Evolutionary conservation across 1,140 invertebrate species (phyloP).

Genomic region (Eupristina koningsbergeri): DNA sequence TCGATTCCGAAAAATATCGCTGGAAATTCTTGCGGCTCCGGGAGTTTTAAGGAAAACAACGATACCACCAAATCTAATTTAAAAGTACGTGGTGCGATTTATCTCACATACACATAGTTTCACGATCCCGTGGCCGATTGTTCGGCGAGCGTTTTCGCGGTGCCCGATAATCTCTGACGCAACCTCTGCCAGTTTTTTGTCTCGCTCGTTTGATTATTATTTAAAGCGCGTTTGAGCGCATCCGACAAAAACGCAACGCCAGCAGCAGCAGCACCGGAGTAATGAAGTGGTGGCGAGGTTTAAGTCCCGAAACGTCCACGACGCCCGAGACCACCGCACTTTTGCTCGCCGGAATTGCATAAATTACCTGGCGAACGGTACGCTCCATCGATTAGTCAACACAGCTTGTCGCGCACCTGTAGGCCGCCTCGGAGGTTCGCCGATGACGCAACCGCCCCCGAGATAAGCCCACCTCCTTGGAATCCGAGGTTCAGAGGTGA

Average conservation of each 20-base stretch:
- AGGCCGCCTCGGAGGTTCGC: too few relatives aligned
- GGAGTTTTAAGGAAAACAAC: neutral
- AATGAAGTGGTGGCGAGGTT: too few relatives aligned
- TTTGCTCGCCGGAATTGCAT: neutral
- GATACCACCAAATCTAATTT: neutral
- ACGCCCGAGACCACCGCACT: too few relatives aligned
- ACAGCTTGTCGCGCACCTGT: too few relatives aligned
- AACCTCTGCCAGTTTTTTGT: neutral
- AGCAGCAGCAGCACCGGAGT: too few relatives aligned
- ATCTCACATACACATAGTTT: neutral
- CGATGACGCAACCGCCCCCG: too few relatives aligned
- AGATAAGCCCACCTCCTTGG: neutral
- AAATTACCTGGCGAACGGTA: too few relatives aligned
- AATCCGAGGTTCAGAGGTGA: too few relatives aligned
- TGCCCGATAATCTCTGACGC: neutral
- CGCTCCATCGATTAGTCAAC: too few relatives aligned
- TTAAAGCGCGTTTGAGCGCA: neutral
- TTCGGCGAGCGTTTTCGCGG: neutral
- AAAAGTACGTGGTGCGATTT: neutral
- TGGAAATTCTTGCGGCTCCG: neutral
- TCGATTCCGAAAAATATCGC: neutral
- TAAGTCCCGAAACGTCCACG: too few relatives aligned
- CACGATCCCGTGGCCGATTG: neutral
- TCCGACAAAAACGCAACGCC: neutral
- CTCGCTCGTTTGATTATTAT: neutral